These are phyloP conservation scores for Chaetorhynchus papuensis DNA, from an alignment of 2,113 vertebrate species.

Conservation along the genomic window DNA sequence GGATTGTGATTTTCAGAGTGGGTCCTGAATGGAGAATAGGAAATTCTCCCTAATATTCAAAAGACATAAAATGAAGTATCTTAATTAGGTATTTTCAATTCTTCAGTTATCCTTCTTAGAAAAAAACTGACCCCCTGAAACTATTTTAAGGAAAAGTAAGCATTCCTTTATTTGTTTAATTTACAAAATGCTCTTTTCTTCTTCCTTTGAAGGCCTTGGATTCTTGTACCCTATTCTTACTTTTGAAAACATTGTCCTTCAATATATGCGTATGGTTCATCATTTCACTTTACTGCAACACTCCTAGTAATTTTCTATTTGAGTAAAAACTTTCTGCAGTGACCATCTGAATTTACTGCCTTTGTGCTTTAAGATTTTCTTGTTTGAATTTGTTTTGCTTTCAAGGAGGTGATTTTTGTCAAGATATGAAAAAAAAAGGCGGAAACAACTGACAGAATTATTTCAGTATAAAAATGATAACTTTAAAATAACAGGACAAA, in stretches of 20 bases:
- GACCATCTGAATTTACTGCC: background rate
- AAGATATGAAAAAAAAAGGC: background rate
- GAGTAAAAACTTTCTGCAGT: background rate
- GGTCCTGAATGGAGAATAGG: background rate
- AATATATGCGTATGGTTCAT: background rate
- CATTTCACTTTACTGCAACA: background rate
- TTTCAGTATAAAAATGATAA: background rate
- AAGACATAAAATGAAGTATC: background rate
- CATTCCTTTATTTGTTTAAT: background rate
- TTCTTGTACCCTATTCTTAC: background rate
- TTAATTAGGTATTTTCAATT: background rate
- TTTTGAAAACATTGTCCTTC: background rate
- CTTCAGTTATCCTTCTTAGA: background rate
- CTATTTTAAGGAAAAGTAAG: background rate
- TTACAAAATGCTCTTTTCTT: background rate
- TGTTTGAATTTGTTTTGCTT: background rate
- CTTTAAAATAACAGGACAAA: background rate
- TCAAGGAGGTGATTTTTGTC: background rate
- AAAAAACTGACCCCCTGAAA: background rate
- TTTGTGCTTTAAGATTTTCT: background rate
- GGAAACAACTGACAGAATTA: background rate
- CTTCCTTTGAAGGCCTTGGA: background rate
- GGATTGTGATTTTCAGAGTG: background rate
- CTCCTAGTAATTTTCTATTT: background rate
- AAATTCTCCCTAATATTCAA: background rate